Evolutionary conservation across 2,113 vertebrate genomes (phyloP), one percentile per base, ranked within the genome.

Genomic region (Lycaon pictus): DNA sequence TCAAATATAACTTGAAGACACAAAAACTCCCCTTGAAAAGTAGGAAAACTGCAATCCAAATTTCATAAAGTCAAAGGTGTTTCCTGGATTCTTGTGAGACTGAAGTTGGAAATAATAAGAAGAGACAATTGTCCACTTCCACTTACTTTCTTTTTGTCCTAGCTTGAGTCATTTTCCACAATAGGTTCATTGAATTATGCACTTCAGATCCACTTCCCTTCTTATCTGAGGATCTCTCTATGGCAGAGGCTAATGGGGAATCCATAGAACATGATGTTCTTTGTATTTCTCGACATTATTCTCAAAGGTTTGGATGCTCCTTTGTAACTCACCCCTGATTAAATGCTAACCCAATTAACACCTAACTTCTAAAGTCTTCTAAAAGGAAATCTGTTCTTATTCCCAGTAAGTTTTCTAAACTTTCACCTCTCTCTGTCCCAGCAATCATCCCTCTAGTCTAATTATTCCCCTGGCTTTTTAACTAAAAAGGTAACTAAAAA

Each of bases 1-100:
- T 60, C 86, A 88, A 87, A 74, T 74, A 60, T 55, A 89, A 62
- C 58, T 89, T 92, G 71, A 79, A 95, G 72, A 74, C 13, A 87
- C 51, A 94, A 81, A 93, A 79, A 80, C 22, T 72, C 62, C 53
- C 86, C 43, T 32, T 37, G 48, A 90, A 95, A 95, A 67, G 4
- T 56, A 85, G 56, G 8, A 56, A 91, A 95, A 29, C 67, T 43
- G n/a, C 51, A 77, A 27, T 88, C 69, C 53, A 79, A 51, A 93
- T 87, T 89, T 80, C 12, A 55, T 23, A 19, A 88, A 20, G 25
- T 48, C 23, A 80, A 89, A 56, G 37, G 35, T 65, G 10, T 79
- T 7, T 56, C 32, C 65, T 83, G 20, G 22, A 69, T 20, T 29
- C 19, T 60, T 62, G 15, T 74, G 43, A 23, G 22, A 23, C 53